Evolutionary conservation across 2,113 vertebrate genomes (phyloP), one percentile per base, ranked within the genome.

Genomic region (Ceyx cyanopectus): DNA sequence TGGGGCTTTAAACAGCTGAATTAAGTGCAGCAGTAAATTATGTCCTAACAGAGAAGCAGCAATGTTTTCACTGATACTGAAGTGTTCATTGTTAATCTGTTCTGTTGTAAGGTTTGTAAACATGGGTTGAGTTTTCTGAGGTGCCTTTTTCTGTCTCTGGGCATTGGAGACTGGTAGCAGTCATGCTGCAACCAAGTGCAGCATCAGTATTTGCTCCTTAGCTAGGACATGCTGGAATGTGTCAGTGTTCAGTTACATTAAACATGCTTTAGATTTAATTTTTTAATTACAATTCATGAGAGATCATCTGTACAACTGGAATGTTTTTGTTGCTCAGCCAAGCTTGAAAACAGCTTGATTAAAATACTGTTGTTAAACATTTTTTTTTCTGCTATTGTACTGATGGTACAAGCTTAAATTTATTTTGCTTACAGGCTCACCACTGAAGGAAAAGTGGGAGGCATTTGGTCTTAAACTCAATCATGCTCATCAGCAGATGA

Each of bases 401-500:
- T 73, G 12, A 40, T 80, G 41, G 19, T 77, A 26, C 9, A 16
- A 62, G 41, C 40, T 79, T 62, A 22, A 54, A 67, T 79, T 82
- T 88, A 21, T 77, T 95, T 94, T 91, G 26, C 78, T 85, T 95
- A 48, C 87, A 99, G 99, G 98, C 19, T 96, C 97, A 15, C 93
- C 97, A n/a, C 94, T 99, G 81, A 98, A 97, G 96, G 98, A 99
- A 77, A 98, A 98, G 82, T 99, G 99, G 99, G 98, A 99, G 94
- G 97, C 97, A 2, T 97, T 99, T 97, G 98, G 99, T 70, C 95
- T 98, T 66, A 99, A 98, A 93, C 97, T 99, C 67, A 98, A 87
- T 91, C 99, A 99, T 92, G 99, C 99, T 41, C 98, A 98, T 93
- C 99, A 99, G 76, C 99, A 99, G 97, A 99, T 99, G 97, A 98